phyloP scores from a whole-genome alignment of 2,797 vertebrate genomes.

The Notamacropus eugenii region DNA sequence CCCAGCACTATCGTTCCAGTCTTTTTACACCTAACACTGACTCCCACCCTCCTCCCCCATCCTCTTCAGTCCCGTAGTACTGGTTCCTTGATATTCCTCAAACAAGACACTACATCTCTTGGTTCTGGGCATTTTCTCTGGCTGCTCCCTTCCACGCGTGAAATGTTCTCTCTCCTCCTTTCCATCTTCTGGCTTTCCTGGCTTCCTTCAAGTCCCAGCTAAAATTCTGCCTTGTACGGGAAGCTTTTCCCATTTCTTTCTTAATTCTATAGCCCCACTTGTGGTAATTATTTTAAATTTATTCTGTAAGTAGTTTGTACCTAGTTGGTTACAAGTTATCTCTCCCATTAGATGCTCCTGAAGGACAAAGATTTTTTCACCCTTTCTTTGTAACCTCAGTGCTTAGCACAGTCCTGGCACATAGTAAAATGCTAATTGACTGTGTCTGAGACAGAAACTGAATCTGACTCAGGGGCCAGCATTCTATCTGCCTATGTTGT shows the following conservation, averaged over 20 bases:
- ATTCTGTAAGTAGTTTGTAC: not conserved
- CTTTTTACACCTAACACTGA: not conserved
- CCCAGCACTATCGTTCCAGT: not conserved
- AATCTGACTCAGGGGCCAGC: not conserved
- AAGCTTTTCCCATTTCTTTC: not conserved
- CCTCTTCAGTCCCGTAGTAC: not conserved
- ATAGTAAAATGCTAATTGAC: not conserved
- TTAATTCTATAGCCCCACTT: not conserved
- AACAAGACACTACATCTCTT: not conserved
- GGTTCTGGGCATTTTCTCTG: not conserved
- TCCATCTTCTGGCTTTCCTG: not conserved
- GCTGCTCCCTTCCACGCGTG: not conserved
- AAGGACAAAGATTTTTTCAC: not conserved
- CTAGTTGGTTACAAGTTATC: not conserved
- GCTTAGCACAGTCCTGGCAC: not conserved
- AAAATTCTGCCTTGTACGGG: not conserved
- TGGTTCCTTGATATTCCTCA: not conserved
- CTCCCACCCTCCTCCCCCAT: too few species aligned
- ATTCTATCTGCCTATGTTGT: not conserved
- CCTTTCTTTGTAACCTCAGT: not conserved
- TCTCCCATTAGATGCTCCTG: not conserved
- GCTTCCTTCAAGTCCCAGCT: not conserved
- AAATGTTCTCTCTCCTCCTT: not conserved
- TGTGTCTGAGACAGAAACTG: not conserved
- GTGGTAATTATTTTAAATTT: not conserved